These are phyloP conservation scores for Anneissia japonica DNA, from an alignment of 35 echinoderm and acorn worm species.

Conservation along the genomic window DNA sequence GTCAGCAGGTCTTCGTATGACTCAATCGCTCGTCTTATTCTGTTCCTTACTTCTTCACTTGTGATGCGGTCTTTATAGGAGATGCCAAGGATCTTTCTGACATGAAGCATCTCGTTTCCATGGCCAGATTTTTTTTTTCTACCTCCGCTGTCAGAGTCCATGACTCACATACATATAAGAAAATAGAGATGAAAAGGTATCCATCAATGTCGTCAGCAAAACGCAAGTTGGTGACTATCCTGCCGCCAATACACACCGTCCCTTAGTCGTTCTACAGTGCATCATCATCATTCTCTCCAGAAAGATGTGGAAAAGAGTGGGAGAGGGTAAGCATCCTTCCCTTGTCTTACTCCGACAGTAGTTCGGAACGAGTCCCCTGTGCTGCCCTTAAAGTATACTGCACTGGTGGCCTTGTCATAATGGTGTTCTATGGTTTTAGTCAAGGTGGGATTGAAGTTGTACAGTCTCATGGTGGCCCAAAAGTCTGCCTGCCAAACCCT, in stretches of 20 bases:
- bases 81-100: too few species aligned
- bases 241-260: conserved; percentile 44
- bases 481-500: conserved; percentile 26
- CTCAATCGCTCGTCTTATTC: too few species aligned
- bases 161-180: conserved; percentile 19
- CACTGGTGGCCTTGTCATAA: too few species aligned
- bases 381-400: too few species aligned
- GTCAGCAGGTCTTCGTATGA: too few species aligned
- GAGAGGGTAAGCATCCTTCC: conserved; percentile 47
- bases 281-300: conserved; percentile 53
- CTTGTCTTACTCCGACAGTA: conserved; percentile 22
- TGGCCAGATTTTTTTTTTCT: neutral
- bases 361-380: conserved; percentile 36
- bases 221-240: conserved; percentile 32
- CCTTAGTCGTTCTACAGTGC: conserved; percentile 35
- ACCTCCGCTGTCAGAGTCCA: conserved; percentile 15
- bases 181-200: conserved; percentile 2
- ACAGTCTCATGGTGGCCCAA: conserved; percentile 33
- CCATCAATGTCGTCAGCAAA: conserved; percentile 63
- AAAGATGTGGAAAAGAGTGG: conserved; percentile 60
- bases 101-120: conserved; percentile 25
- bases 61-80: too few species aligned
- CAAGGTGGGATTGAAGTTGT: conserved; percentile 25
- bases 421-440: too few species aligned
- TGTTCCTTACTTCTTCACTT: too few species aligned